These are phyloP conservation scores for Apostichopus leukothele DNA, from an alignment of 53 echinoderm and acorn worm species.

Conservation along the genomic window DNA sequence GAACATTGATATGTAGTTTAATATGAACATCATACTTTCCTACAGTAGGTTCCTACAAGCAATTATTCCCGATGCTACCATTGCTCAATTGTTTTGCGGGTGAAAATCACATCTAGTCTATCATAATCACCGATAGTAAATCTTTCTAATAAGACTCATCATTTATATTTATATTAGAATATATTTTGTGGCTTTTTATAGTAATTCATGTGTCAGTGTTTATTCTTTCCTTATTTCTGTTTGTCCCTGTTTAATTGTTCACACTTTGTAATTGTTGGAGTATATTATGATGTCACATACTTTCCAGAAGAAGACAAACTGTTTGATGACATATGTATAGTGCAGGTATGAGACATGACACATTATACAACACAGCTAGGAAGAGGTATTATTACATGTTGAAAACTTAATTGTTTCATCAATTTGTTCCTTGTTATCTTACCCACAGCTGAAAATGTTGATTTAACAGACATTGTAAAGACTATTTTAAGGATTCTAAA, in stretches of 20 bases:
- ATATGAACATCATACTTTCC: too few relatives aligned
- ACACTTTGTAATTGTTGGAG: not conserved
- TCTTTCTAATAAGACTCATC: too few relatives aligned
- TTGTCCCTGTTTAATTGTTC: not conserved
- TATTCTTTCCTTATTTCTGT: not conserved
- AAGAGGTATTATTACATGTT: too few relatives aligned
- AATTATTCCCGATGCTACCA: too few relatives aligned
- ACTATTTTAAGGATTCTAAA: constrained; percentile 32
- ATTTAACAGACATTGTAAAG: constrained; percentile 27
- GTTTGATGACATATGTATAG: not conserved
- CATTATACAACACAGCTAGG: too few relatives aligned
- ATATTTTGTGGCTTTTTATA: not conserved
- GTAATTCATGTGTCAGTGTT: not conserved
- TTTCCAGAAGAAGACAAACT: not conserved
- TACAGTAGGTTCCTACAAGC: too few relatives aligned
- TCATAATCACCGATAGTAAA: too few relatives aligned
- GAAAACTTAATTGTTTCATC: not conserved
- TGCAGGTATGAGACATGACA: too few relatives aligned
- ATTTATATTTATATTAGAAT: not conserved
- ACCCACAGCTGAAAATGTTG: not conserved
- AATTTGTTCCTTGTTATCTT: not conserved
- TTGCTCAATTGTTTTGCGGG: too few relatives aligned
- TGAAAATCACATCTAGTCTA: too few relatives aligned
- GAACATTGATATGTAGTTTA: too few relatives aligned
- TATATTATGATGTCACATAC: not conserved